phyloP scores from a whole-genome alignment of 2,888 invertebrate species.

The Xanthia togata region DNA sequence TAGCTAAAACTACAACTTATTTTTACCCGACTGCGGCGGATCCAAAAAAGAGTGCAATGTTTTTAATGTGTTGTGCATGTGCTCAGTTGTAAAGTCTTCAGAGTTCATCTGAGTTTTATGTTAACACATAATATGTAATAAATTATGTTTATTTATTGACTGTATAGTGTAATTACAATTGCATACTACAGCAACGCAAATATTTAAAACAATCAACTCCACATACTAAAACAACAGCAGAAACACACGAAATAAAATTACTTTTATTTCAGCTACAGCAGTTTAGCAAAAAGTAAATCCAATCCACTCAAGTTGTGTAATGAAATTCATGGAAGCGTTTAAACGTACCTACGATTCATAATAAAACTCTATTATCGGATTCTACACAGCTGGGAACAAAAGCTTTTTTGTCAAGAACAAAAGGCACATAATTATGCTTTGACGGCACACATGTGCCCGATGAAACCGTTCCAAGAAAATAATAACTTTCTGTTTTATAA shows the following conservation, averaged over 20 bases:
- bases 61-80: background rate
- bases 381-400: conserved; percentile 35
- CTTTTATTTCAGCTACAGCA: conserved; percentile 20
- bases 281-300: conserved; percentile 43
- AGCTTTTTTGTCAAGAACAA: conserved; percentile 42
- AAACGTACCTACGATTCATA: conserved; percentile 36
- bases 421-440: conserved; percentile 37
- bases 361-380: conserved; percentile 53
- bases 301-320: conserved; percentile 39
- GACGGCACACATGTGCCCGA: conserved; percentile 7
- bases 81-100: background rate
- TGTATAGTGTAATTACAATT: background rate
- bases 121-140: background rate
- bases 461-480: conserved; percentile 23
- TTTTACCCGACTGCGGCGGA: background rate
- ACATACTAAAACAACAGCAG: background rate
- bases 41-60: background rate
- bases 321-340: conserved; percentile 42
- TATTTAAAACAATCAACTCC: background rate
- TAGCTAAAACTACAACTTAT: background rate
- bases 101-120: background rate
- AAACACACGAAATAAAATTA: conserved; percentile 12
- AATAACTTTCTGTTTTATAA: conserved; percentile 7
- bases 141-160: background rate
- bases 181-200: background rate